Percentiles rank a stretch among this genome's conserved stretches.
These are phyloP conservation scores for Callionymus lyra DNA, from an alignment of 2,113 vertebrate species.

Conservation along the genomic window DNA sequence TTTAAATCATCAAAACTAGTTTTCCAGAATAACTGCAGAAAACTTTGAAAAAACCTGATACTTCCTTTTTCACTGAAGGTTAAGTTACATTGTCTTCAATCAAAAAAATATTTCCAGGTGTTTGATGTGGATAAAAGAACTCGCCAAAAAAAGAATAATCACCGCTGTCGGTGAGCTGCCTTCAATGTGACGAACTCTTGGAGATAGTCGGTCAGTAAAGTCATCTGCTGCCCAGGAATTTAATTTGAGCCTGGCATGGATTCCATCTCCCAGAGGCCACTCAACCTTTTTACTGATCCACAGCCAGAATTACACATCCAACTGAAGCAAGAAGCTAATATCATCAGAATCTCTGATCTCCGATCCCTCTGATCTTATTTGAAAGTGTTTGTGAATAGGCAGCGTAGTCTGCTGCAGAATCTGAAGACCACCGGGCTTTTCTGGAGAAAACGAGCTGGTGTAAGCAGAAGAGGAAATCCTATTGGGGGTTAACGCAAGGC, in stretches of 20 bases:
- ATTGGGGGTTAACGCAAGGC: slow-evolving; percentile 38
- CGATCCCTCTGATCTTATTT: slow-evolving; percentile 67
- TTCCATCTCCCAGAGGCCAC: slow-evolving; percentile 32
- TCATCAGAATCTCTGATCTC: slow-evolving; percentile 58
- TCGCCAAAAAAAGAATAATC: slow-evolving; percentile 45
- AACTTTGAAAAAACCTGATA: too few relatives aligned
- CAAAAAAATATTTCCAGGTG: background rate
- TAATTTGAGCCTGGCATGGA: slow-evolving; percentile 35
- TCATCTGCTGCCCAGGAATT: slow-evolving; percentile 37
- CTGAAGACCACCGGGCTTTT: slow-evolving; percentile 36
- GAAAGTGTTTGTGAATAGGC: slow-evolving; percentile 26
- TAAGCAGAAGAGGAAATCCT: slow-evolving; percentile 22
- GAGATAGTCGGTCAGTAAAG: slow-evolving; percentile 50
- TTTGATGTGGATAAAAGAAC: slow-evolving; percentile 15
- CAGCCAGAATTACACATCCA: slow-evolving; percentile 12
- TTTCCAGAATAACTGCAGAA: too few relatives aligned
- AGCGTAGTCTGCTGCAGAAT: slow-evolving; percentile 22
- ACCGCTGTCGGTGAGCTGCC: slow-evolving; percentile 22
- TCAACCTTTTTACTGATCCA: slow-evolving; percentile 29
- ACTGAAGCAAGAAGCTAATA: slow-evolving; percentile 47
- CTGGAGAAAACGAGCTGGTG: slow-evolving; percentile 24
- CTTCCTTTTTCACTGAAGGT: too few relatives aligned
- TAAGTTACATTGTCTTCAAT: too few relatives aligned
- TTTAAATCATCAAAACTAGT: too few relatives aligned
- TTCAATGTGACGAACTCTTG: slow-evolving; percentile 29